These are phyloP conservation scores for Tursiops truncatus DNA, from an alignment of 2,113 vertebrate species.

Conservation along the genomic window DNA sequence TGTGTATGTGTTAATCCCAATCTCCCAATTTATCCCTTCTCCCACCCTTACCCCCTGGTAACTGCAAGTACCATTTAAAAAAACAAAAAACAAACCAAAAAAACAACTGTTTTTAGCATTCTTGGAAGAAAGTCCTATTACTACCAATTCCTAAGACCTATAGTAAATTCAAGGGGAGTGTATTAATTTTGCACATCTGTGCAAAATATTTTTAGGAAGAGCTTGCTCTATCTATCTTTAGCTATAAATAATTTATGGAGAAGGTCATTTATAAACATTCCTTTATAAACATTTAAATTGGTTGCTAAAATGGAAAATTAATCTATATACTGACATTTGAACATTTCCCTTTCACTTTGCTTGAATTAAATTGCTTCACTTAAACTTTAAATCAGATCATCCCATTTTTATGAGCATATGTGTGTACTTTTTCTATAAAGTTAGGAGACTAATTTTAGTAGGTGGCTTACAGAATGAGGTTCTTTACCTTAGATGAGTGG, in stretches of 20 bases:
- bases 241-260: slow-evolving; percentile 38
- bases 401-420: slow-evolving; percentile 66
- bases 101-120: not conserved
- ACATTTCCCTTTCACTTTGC: slow-evolving; percentile 57
- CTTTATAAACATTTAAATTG: slow-evolving; percentile 66
- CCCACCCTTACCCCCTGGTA: not conserved
- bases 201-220: slow-evolving; percentile 45
- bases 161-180: not conserved
- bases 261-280: slow-evolving; percentile 61
- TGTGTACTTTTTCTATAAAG: slow-evolving; percentile 69
- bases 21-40: not conserved
- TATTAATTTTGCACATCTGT: slow-evolving; percentile 29
- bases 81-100: not conserved
- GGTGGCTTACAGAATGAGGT: slow-evolving; percentile 64
- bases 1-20: not conserved
- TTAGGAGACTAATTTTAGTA: slow-evolving; percentile 72
- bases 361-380: slow-evolving; percentile 75
- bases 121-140: not conserved
- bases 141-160: not conserved
- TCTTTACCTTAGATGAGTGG: slow-evolving; percentile 57
- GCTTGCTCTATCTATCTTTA: slow-evolving; percentile 22
- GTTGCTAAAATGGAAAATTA: slow-evolving; percentile 69
- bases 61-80: not conserved
- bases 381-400: slow-evolving; percentile 67
- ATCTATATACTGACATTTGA: slow-evolving; percentile 73